Conservation (phyloP, 2,888 invertebrate species). For the Bugulina stolonifera region DNA sequence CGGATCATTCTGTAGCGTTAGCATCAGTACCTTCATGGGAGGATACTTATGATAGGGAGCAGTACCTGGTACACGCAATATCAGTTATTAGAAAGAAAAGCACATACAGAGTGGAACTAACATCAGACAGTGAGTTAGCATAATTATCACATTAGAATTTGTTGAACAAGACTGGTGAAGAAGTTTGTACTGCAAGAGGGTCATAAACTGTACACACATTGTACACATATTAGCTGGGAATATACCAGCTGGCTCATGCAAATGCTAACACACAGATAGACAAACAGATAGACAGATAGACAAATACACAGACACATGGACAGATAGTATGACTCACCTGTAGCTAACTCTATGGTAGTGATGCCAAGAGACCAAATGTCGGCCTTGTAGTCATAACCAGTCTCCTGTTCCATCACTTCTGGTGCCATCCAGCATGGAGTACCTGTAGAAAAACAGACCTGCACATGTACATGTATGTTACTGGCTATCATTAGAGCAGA, state of each 20-base stretch:
- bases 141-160: too few relatives aligned
- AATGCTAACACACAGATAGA: too few relatives aligned
- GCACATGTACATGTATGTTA: not conserved
- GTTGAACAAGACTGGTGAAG: too few relatives aligned
- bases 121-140: too few relatives aligned
- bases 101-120: not conserved
- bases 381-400: constrained; percentile 95
- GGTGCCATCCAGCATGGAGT: constrained; percentile 99
- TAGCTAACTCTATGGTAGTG: constrained; percentile 97
- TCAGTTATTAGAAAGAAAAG: too few relatives aligned
- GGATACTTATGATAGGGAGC: constrained; percentile 98
- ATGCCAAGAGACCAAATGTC: constrained; percentile 91
- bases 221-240: too few relatives aligned
- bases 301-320: too few relatives aligned
- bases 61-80: constrained; percentile 55
- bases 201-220: too few relatives aligned
- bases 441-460: constrained; percentile 48
- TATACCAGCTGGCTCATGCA: too few relatives aligned
- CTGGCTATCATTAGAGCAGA: not conserved
- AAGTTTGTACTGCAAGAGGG: too few relatives aligned
- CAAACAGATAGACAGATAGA: too few relatives aligned
- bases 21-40: constrained; percentile 96
- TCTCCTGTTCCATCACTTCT: constrained; percentile 77
- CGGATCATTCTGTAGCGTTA: constrained; percentile 95
- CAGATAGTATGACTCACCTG: too few relatives aligned